Evolutionary conservation across 2,888 invertebrate genomes (phyloP).

Genomic region (Labia minor): DNA sequence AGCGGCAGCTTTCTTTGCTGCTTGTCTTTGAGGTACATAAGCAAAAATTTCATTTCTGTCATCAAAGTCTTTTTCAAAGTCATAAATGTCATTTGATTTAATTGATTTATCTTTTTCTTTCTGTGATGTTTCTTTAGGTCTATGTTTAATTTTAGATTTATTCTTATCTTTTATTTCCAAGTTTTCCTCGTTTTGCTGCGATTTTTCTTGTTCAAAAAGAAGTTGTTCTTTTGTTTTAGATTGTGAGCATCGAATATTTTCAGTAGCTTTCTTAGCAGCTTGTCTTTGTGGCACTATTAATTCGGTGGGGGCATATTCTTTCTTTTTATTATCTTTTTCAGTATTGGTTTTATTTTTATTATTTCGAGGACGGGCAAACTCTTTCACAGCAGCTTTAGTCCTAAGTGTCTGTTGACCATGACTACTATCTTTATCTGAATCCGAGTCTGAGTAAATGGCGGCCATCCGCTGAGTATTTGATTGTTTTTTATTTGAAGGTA

Average conservation of each 20-base stretch:
- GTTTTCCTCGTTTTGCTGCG: conserved; percentile 33
- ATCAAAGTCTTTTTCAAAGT: conserved; percentile 48
- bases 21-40: conserved; percentile 81
- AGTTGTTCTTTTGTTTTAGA: conserved; percentile 30
- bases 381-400: conserved; percentile 77
- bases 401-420: conserved; percentile 60
- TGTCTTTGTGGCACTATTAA: conserved; percentile 81
- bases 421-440: conserved; percentile 41
- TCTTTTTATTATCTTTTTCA: conserved; percentile 39
- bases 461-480: conserved; percentile 42
- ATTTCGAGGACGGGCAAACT: conserved; percentile 45
- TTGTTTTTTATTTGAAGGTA: conserved; percentile 52
- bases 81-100: conserved; percentile 41
- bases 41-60: conserved; percentile 53
- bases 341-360: conserved; percentile 32
- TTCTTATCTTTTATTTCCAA: conserved; percentile 22
- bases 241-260: conserved; percentile 57
- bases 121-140: conserved; percentile 15
- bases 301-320: conserved; percentile 52
- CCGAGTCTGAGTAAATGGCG: conserved; percentile 76
- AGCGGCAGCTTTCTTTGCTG: conserved; percentile 83
- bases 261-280: conserved; percentile 83
- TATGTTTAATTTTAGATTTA: conserved; percentile 20
- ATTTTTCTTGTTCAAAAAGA: conserved; percentile 33
- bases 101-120: conserved; percentile 24